Conservation (phyloP, 64 coral and sea anemone species). For the Dendrophyllia cribrosa region DNA sequence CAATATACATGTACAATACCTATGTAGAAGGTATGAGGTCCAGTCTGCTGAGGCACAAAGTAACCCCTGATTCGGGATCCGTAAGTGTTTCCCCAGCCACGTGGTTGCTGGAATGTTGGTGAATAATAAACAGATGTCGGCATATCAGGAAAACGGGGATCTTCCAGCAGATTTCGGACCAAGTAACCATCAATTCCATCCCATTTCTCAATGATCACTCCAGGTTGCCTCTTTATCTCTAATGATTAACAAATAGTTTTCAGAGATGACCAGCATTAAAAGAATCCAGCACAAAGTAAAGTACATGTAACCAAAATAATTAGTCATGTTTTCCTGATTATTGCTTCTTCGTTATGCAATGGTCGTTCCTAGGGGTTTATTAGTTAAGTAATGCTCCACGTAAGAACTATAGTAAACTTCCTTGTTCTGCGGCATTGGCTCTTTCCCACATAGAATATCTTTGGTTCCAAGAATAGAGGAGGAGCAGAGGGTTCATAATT, state of each 20-base stretch:
- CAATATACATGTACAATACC: not conserved
- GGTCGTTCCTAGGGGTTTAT: no score
- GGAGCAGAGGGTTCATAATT: no score
- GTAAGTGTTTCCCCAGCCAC: slow-evolving; percentile 41
- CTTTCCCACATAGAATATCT: no score
- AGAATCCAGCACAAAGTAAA: no score
- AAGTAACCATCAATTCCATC: slow-evolving; percentile 66
- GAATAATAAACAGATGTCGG: slow-evolving; percentile 2
- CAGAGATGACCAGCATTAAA: no score
- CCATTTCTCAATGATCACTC: slow-evolving; percentile 56
- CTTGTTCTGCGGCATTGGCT: no score
- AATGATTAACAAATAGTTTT: not conserved
- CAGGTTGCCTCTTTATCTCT: slow-evolving; percentile 32
- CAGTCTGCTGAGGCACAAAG: slow-evolving; percentile 47
- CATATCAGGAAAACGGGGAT: slow-evolving; percentile 41
- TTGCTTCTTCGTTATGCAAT: no score
- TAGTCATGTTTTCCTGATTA: no score
- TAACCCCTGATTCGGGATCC: slow-evolving; percentile 64
- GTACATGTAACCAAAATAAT: no score
- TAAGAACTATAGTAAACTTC: no score
- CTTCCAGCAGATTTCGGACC: not conserved
- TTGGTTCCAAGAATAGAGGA: no score
- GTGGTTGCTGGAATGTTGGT: not conserved
- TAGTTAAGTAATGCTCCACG: no score
- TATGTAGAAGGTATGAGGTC: slow-evolving; percentile 37